Conservation (phyloP, 2,113 vertebrate species). For the Melanotaenia duboulayi region DNA sequence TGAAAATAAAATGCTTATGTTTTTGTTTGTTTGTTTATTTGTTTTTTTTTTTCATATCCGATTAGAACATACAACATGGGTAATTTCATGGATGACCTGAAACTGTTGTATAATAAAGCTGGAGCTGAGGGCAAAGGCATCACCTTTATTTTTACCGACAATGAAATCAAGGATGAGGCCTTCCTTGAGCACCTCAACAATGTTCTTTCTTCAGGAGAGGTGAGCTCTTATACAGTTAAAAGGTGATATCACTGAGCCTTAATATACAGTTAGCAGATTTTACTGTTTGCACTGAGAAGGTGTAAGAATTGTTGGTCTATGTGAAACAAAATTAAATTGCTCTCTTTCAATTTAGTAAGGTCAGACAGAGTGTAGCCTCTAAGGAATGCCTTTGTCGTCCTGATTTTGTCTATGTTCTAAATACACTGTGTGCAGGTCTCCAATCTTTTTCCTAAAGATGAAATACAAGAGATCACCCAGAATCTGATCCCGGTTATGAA, state of each 20-base stretch:
- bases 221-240: slow-evolving; percentile 4
- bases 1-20: background rate
- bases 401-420: background rate
- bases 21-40: background rate
- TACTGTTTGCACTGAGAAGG: too few species aligned
- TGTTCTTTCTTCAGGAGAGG: slow-evolving; percentile 86
- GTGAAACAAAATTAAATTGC: too few species aligned
- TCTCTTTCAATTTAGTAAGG: too few species aligned
- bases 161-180: slow-evolving; percentile 86
- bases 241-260: too few species aligned
- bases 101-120: slow-evolving; percentile 81
- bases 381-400: background rate
- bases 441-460: slow-evolving; percentile 86
- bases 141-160: slow-evolving; percentile 88
- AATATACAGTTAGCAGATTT: too few species aligned
- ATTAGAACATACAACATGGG: slow-evolving; percentile 82
- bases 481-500: slow-evolving; percentile 85
- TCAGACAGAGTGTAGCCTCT: too few species aligned
- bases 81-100: slow-evolving; percentile 87
- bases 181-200: slow-evolving; percentile 89
- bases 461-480: slow-evolving; percentile 85
- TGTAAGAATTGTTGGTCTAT: too few species aligned
- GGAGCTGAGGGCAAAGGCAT: slow-evolving; percentile 84
- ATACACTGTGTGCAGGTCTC: slow-evolving; percentile 71
- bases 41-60: slow-evolving; percentile 41